Evolutionary conservation across 2,113 vertebrate species (phyloP).

Genomic region (Varanus komodoensis): DNA sequence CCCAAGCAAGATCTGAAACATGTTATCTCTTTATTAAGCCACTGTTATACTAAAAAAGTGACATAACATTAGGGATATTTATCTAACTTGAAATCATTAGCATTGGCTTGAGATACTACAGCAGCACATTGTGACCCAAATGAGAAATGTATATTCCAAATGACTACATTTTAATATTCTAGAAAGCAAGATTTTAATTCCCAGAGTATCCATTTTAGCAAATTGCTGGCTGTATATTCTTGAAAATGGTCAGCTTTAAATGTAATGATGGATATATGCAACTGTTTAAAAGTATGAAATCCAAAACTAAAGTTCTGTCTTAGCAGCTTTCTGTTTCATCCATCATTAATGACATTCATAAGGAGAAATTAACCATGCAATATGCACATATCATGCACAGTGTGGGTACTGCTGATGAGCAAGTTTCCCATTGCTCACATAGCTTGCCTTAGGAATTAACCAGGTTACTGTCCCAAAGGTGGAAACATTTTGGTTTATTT

Average conservation of each 20-base stretch:
- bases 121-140: slow-evolving; percentile 19
- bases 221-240: not conserved
- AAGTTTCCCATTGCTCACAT: not conserved
- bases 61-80: slow-evolving; percentile 30
- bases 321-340: not conserved
- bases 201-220: not conserved
- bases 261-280: not conserved
- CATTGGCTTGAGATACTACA: slow-evolving; percentile 30
- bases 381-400: not conserved
- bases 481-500: not conserved
- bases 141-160: slow-evolving; percentile 19
- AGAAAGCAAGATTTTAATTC: slow-evolving; percentile 7
- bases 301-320: not conserved
- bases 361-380: not conserved
- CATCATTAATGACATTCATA: not conserved
- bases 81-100: not conserved
- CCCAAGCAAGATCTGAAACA: slow-evolving; percentile 31
- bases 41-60: slow-evolving; percentile 34
- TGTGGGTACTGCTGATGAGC: too few relatives aligned
- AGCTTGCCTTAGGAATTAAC: not conserved
- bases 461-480: not conserved
- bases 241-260: not conserved
- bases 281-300: not conserved
- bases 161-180: slow-evolving; percentile 2
- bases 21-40: slow-evolving; percentile 14